Evolutionary conservation across 1,140 invertebrate genomes (phyloP), one percentile per base, ranked within the genome.

Genomic region (Drosophila athabasca): DNA sequence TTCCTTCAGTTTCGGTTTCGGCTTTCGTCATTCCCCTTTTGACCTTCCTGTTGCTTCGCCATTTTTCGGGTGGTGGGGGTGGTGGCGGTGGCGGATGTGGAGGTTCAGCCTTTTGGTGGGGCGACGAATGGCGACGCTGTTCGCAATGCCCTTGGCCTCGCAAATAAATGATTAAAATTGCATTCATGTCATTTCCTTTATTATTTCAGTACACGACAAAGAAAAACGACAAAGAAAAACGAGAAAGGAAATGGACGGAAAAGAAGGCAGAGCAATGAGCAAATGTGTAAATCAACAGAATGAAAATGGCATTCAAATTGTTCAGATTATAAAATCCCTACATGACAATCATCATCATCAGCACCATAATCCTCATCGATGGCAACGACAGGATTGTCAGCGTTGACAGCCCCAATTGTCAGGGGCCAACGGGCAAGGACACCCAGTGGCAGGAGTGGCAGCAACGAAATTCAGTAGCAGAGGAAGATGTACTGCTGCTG

Each of bases 241-340:
- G n/a, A 17, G 39, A 55, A 11, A 50, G 5, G 39, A 44, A 9
- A 24, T 11, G 15, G 13, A 41, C 31, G 6, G 9, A 22, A 13
- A 35, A 9, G 26, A 22, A 54, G 35, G 9, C 35, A 48, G 64
- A 77, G 77, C 69, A 74, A 73, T 72, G 66, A 78, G 69, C 53
- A 66, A 85, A 87, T 78, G 78, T 75, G 82, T 69, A 79, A 87
- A 75, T 82, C 70, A 72, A 82, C 62, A 68, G 62, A 78, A 66
- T 69, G 66, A 52, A 78, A 65, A 64, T 39, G 62, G 55, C 62
- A 59, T 81, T 75, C 60, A 67, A 82, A 79, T 76, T 87, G 78
- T 62, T 50, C 65, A 66, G 82, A 87, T 87, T 85, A 88, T 87
- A 76, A 88, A 87, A 88, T 87, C 82, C 70, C 62, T 66, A 76